phyloP scores from a whole-genome alignment of 2,888 invertebrate species.

The Rhopalosiphum nymphaeae region DNA sequence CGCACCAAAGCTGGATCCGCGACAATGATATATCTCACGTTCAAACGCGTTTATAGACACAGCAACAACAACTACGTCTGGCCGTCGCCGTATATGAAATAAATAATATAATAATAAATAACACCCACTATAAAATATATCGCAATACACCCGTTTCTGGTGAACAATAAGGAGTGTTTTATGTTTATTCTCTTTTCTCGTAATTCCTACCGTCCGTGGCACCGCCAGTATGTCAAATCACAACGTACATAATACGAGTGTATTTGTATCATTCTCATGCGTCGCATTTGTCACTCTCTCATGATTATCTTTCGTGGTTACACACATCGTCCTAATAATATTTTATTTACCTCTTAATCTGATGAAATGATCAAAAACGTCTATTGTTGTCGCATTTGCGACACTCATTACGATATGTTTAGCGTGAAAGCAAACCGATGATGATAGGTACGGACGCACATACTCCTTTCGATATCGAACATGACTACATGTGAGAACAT shows the following conservation, averaged over 20 bases:
- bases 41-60: not conserved
- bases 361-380: not conserved
- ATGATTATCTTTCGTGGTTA: not conserved
- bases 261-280: not conserved
- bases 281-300: not conserved
- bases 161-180: not conserved
- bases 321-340: not conserved
- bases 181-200: not conserved
- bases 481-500: not conserved
- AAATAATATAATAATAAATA: not conserved
- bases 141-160: not conserved
- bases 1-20: not conserved
- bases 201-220: fast-evolving
- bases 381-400: not conserved
- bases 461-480: not conserved
- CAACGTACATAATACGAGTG: not conserved
- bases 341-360: not conserved
- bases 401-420: not conserved
- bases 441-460: not conserved
- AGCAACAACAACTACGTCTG: not conserved
- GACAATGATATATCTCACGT: not conserved
- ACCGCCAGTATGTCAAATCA: not conserved
- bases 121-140: not conserved
- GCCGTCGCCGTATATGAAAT: not conserved
- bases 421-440: not conserved